Evolutionary conservation across 2,797 vertebrate species (phyloP).

Genomic region (Microtus agrestis): DNA sequence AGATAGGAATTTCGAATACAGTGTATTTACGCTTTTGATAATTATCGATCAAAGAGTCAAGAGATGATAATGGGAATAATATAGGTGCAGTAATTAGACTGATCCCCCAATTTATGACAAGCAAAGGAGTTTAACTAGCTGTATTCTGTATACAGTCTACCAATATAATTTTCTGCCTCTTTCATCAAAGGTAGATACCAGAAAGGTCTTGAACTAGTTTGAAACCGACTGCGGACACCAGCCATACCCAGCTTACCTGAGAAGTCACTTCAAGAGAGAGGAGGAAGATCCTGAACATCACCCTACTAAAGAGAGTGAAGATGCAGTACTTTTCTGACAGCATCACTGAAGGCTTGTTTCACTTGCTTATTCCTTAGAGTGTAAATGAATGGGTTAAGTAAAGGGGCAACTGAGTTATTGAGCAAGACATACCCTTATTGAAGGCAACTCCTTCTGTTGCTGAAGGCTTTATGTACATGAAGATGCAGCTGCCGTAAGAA

Average conservation of each 20-base stretch:
- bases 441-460: slow-evolving; percentile 22
- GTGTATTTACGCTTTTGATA: not conserved
- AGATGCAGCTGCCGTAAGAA: slow-evolving; percentile 66
- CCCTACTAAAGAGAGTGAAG: not conserved
- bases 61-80: not conserved
- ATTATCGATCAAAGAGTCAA: not conserved
- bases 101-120: not conserved
- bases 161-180: not conserved
- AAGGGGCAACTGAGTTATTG: slow-evolving; percentile 67
- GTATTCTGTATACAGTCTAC: not conserved
- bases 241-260: not conserved
- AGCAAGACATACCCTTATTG: slow-evolving; percentile 71
- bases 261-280: not conserved
- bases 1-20: not conserved
- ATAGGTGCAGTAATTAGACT: not conserved
- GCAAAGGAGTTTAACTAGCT: not conserved
- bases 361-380: slow-evolving; percentile 60
- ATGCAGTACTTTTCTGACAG: not conserved
- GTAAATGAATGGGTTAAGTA: slow-evolving; percentile 74
- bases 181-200: not conserved
- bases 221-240: not conserved
- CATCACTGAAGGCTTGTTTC: slow-evolving; percentile 45
- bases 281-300: not conserved
- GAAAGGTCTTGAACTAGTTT: not conserved
- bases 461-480: slow-evolving; percentile 59